phyloP scores from a whole-genome alignment of 2,888 invertebrate genomes.

The Harpagoxenus sublaevis region DNA sequence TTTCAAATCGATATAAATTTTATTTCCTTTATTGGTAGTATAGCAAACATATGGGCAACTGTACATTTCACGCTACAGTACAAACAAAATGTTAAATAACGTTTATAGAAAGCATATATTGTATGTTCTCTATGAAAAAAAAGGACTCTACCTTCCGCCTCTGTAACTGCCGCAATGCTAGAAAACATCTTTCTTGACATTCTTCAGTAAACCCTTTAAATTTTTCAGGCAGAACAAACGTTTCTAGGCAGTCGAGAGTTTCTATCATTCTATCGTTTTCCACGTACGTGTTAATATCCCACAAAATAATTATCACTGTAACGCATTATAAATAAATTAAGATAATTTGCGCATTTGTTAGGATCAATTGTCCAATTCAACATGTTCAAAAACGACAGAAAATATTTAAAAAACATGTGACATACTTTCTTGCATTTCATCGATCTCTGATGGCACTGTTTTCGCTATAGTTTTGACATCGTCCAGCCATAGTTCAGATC shows the following conservation, averaged over 20 bases:
- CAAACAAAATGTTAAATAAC: background rate
- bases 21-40: conserved; percentile 76
- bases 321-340: background rate
- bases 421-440: conserved; percentile 86
- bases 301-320: conserved; percentile 78
- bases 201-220: conserved; percentile 40
- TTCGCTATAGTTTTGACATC: conserved; percentile 87
- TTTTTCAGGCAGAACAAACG: conserved; percentile 69
- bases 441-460: conserved; percentile 86
- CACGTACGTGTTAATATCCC: conserved; percentile 79
- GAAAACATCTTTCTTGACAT: conserved; percentile 74
- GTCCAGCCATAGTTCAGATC: conserved; percentile 88
- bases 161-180: conserved; percentile 71
- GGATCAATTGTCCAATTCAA: background rate
- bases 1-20: conserved; percentile 80
- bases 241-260: conserved; percentile 77
- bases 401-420: background rate
- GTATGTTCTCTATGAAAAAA: background rate
- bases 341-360: background rate
- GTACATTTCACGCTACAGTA: conserved; percentile 71
- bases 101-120: conserved; percentile 3
- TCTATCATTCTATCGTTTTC: conserved; percentile 73
- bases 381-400: background rate
- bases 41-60: conserved; percentile 78
- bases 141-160: conserved; percentile 69